A percentile compares a stretch with the other conserved stretches of the same genome.
Evolutionary conservation across 2,797 vertebrate species (phyloP).

Genomic region (Ammospiza maritima): DNA sequence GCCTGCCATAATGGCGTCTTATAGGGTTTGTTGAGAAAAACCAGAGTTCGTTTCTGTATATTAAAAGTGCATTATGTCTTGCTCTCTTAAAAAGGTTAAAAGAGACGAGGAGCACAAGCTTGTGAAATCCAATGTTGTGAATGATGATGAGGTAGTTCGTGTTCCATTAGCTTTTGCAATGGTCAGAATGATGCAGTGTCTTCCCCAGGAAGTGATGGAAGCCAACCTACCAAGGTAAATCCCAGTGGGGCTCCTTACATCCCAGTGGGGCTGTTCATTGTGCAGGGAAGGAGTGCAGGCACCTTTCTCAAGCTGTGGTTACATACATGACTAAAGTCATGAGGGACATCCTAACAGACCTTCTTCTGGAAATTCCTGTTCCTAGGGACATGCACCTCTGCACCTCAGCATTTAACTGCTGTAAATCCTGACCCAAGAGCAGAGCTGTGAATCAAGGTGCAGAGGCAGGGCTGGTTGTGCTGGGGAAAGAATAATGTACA

Average conservation of each 20-base stretch:
- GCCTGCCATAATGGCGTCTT: not conserved
- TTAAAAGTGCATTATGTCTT: not conserved
- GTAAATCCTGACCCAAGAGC: not conserved
- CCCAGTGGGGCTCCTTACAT: not conserved
- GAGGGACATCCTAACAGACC: not conserved
- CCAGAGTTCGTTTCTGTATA: not conserved
- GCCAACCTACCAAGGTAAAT: slow-evolving; percentile 89
- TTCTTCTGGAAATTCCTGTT: not conserved
- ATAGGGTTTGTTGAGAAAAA: not conserved
- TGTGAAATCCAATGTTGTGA: slow-evolving; percentile 90
- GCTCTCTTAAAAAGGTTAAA: slow-evolving; percentile 82
- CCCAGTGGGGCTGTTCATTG: not conserved
- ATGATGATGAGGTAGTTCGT: slow-evolving; percentile 91
- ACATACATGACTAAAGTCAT: fast-evolving
- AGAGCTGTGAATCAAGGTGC: not conserved
- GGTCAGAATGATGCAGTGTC: slow-evolving; percentile 94
- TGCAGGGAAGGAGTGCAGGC: not conserved
- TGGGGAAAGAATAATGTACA: not conserved
- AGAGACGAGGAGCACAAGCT: slow-evolving; percentile 94
- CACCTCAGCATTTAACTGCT: not conserved
- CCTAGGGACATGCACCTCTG: not conserved
- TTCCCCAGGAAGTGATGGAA: slow-evolving; percentile 91
- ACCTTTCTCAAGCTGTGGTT: not conserved
- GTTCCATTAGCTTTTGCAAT: slow-evolving; percentile 95
- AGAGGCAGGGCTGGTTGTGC: not conserved